These are phyloP conservation scores for Pithys albifrons DNA, from an alignment of 2,113 vertebrate genomes.

Conservation along the genomic window DNA sequence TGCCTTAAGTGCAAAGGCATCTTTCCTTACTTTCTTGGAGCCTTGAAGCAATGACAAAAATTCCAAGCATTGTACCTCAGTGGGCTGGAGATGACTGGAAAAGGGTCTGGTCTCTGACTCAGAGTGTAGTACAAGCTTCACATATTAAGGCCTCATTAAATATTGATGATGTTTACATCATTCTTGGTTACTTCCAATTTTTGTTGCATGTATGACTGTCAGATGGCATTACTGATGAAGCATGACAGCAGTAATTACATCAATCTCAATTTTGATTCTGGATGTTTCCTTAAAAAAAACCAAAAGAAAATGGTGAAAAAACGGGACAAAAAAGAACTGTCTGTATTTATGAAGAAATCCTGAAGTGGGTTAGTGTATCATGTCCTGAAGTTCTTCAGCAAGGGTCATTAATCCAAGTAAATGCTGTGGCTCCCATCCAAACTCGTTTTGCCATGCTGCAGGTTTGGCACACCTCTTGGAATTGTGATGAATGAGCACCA, in stretches of 20 bases:
- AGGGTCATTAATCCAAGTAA: background rate
- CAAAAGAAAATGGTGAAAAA: background rate
- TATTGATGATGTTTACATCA: slow-evolving; percentile 5
- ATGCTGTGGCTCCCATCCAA: background rate
- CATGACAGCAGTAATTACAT: background rate
- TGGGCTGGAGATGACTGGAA: background rate
- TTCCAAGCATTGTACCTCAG: background rate
- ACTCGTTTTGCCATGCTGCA: background rate
- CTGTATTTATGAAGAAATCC: background rate
- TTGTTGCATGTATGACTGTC: slow-evolving; percentile 9
- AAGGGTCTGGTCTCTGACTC: background rate
- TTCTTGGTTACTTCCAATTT: slow-evolving; percentile 20
- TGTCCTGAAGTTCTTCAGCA: background rate
- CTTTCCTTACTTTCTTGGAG: slow-evolving; percentile 1
- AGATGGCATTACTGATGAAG: background rate
- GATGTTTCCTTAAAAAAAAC: background rate
- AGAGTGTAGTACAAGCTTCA: background rate
- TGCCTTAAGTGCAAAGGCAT: slow-evolving; percentile 15
- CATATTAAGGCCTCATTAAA: slow-evolving; percentile 18
- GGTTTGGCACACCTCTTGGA: background rate
- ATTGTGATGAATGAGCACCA: background rate
- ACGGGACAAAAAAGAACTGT: background rate
- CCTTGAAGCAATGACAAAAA: background rate
- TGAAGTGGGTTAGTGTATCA: background rate
- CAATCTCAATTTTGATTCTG: background rate